Evolutionary conservation across 2,113 vertebrate genomes (phyloP), one percentile per base, ranked within the genome.

Genomic region (Lethenteron reissneri): DNA sequence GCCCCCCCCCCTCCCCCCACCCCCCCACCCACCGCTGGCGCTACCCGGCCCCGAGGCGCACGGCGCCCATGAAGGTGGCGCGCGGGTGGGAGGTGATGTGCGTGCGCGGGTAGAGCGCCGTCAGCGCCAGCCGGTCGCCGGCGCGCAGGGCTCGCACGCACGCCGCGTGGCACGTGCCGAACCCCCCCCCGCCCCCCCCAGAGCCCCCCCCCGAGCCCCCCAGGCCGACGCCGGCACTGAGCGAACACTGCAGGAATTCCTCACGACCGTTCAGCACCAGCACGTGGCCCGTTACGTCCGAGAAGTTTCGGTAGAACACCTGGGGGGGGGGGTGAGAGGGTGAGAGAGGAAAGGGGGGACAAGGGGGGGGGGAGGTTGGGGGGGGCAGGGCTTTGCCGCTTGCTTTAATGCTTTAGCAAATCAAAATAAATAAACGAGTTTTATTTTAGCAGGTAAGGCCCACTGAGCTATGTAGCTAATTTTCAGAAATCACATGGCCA

Each of bases 141-240:
- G 64, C 64, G n/a, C 64, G 64, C 64, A 68, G n/a, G n/a, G 25
- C 10, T 25, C 64, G 8, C 64, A 68, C 64, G n/a, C n/a, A n/a
- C n/a, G n/a, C 64, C 11, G 64, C 64, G n/a, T n/a, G n/a, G 64
- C 64, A 68, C n/a, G n/a, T 68, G 64, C n/a, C 64, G n/a, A 68
- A 11, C 64, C 64, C 25, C 8, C n/a, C n/a, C 9, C 25, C 64
- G 62, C 4, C 62, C 15, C n/a, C 15, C 9, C 62, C 62, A 8
- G 15, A 17, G 21, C 15, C 21, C 62, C 62, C 62, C 21, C 62
- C 15, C n/a, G 15, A 21, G 62, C 62, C 15, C 10, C 21, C 62
- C 8, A 15, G 62, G 25, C 25, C 25, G 25, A 41, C 25, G 25
- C 25, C 25, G 25, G 25, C 25, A 9, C 62, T 68, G 10, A 68